Evolutionary conservation across 2,113 vertebrate genomes (phyloP), one percentile per base, ranked within the genome.

Genomic region (Atlantisia rogersi): DNA sequence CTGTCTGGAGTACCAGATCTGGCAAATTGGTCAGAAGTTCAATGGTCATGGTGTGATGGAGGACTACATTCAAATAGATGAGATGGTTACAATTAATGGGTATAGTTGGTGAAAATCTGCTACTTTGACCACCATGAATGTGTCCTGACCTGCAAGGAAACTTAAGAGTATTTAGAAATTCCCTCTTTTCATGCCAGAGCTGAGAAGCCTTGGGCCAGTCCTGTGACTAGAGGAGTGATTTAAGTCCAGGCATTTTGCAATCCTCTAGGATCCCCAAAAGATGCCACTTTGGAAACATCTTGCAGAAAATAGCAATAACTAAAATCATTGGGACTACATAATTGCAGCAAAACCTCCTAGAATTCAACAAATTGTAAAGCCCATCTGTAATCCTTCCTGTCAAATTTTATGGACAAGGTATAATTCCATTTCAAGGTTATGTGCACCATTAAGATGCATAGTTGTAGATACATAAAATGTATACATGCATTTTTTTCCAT

Each of bases 401-500:
- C 22, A 44, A 29, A 70, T 56, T 69, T 29, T 74, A 31, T 25
- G 7, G 26, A 58, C 35, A 86, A 77, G 37, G 10, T 46, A 7
- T 6, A 71, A 83, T 59, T 70, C 19, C 9, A 35, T 53, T 40
- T 69, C 21, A 76, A 68, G 5, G 6, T 53, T 65, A 19, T 40
- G 28, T 35, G 31, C 6, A 40, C 11, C 24, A 25, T 26, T 60
- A 78, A 71, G 25, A 46, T 19, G 39, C 6, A n/a, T 16, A 35
- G 8, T 11, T 85, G n/a, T 31, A 75, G 21, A 15, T 69, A 53
- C 3, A 77, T 31, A 86, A 82, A 92, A 92, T 3, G 37, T 44
- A 21, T 0, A 24, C 1, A 3, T 22, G 2, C 6, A 48, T 12
- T 48, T 63, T 69, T 40, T 62, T 37, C 4, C 13, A 20, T 5